A percentile compares a stretch with the other conserved stretches of the same genome.
phyloP scores from a whole-genome alignment of 2,888 invertebrate species.

The Laothoe populi region DNA sequence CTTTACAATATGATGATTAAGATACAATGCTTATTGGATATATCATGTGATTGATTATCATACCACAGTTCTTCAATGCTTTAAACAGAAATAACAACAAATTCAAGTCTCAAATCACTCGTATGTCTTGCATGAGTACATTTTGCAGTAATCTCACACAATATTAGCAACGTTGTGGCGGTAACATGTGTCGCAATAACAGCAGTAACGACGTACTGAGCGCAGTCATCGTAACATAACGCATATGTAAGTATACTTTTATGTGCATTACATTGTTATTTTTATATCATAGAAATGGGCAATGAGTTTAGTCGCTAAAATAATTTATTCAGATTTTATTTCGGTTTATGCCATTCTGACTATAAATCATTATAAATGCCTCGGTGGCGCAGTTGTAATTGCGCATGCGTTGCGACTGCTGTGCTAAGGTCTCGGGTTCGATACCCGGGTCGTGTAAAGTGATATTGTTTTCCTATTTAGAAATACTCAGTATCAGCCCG shows the following conservation, averaged over 20 bases:
- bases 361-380: too few species aligned
- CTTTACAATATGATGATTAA: not conserved
- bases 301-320: too few species aligned
- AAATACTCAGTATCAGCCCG: too few species aligned
- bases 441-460: too few species aligned
- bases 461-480: too few species aligned
- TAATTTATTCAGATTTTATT: too few species aligned
- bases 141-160: slow-evolving; percentile 37
- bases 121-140: not conserved
- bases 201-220: slow-evolving; percentile 42
- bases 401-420: too few species aligned
- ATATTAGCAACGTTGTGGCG: slow-evolving; percentile 35
- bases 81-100: not conserved
- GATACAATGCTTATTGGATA: too few species aligned
- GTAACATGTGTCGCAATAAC: slow-evolving; percentile 50
- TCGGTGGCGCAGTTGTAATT: too few species aligned
- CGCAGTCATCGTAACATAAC: slow-evolving; percentile 36
- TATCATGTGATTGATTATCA: too few species aligned
- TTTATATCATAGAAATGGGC: not conserved
- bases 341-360: too few species aligned
- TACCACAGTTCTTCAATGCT: not conserved
- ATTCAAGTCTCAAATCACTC: not conserved
- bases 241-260: not conserved
- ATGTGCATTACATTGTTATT: not conserved
- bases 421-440: too few species aligned